Base-by-base conservation (phyloP, 2,113 vertebrate species). In the Dipodomys merriami region DNA sequence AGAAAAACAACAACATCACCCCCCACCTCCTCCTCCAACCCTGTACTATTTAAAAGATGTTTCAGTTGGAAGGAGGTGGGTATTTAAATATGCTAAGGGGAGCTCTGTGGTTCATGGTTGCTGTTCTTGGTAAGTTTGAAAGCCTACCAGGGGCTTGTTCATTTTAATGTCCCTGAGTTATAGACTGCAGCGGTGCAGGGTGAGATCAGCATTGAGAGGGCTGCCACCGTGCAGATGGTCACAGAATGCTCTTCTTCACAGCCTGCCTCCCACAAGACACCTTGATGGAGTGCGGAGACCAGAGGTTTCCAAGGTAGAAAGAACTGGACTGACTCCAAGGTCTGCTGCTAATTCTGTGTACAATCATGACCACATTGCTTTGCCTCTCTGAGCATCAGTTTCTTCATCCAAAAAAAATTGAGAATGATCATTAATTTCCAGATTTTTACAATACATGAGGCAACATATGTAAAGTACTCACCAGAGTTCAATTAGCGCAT, bases 381-480 rank as follows among this genome's bases (percentile, higher is more conserved):
- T 80, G 25, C 33, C 82, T 71, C 23, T 60, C 27, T 65, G 49
- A 81, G 27, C 27, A 78, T 95, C 35, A 44, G 78, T 84, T 89
- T 95, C 90, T 84, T 95, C 65, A 85, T 68, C 69, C n/a, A 82
- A 80, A 74, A 25, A 96, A 18, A 85, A 68, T 57, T 13, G 3
- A 11, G 11, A 22, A 85, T 27, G 20, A 53, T 68, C 18, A n/a
- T 78, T 85, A 76, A 39, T 74, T 84, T 90, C 69, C 69, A 27
- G 46, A 90, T 25, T 53, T 30, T 74, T 91, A 53, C 3, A 88
- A 71, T 73, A 86, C 71, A 62, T 3, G 33, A 87, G 46, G 46
- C 23, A 18, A 49, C 18, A 49, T 64, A 12, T 92, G 88, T 81
- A 83, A 91, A 67, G 46, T 12, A 44, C 22, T 39, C 57, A 46